Base-by-base conservation (phyloP, 2,113 vertebrate genomes). In the Strix aluco region DNA sequence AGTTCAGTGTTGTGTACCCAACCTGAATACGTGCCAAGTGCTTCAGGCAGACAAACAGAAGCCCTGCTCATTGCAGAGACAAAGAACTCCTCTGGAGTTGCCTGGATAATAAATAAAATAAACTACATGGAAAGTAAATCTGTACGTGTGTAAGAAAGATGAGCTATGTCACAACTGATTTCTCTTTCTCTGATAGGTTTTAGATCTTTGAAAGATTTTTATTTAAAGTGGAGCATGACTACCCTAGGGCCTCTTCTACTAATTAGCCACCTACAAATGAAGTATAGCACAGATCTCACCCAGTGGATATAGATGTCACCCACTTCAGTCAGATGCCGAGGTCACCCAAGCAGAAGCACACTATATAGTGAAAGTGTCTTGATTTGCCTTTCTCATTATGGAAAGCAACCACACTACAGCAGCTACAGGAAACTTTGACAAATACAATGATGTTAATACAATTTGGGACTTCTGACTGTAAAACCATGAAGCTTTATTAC, bases 201-300 rank as follows among this genome's bases (percentile, higher is more conserved):
- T 49, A 86, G 62, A 78, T 73, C 36, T 75, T 71, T 15, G 20
- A 82, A 81, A 71, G 17, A 44, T 61, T 85, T 86, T 51, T 80
- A 36, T 86, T 85, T 66, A 11, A 88, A 90, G 30, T 80, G 63
- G 71, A 94, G 58, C 79, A 77, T 58, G 23, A 58, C 49, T 75
- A 65, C 67, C 81, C 88, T 83, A 51, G 30, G 85, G 62, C 49
- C 29, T 79, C 51, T 73, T 70, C 42, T 54, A 26, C 90, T 86
- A 94, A 93, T 92, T 92, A 95, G 51, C n/a, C 38, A 47, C 38
- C 63, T 93, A 49, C 55, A 95, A 73, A 93, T 46, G 23, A 88
- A 81, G 29, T 51, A 62, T 15, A 82, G 49, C 44, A 69, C 27
- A 85, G 62, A 62, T 59, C 38, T 75, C 54, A 72, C 18, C 3